Evolutionary conservation across 2,888 invertebrate genomes (phyloP), one percentile per base, ranked within the genome.

Genomic region (Cyclophora albipunctata): DNA sequence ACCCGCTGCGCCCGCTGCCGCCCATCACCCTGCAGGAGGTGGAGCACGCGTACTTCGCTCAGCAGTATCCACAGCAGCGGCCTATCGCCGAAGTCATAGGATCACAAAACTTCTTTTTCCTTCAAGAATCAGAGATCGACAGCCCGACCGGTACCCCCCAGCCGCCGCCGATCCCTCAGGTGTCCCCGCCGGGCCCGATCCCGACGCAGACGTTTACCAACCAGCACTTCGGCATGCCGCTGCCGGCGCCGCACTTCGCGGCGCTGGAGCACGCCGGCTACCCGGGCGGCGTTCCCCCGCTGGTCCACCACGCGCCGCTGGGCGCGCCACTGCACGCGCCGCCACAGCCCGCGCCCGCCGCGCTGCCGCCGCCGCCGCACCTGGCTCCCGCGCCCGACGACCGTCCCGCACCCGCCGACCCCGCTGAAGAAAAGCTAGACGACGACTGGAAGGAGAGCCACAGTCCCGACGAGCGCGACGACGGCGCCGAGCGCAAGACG

Each of bases 61-160:
- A 89, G 51, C 90, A 90, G 62, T 90, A 90, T 62, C 87, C 89
- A 4, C 86, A 90, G 49, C 90, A 90, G 69, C 71, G 89, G 58
- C 94, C 94, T 3, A 90, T 95, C 55, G 90, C 93, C 6, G 95
- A 95, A 69, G 93, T 95, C 37, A 92, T 95, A 60, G 94, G 94
- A 35, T 90, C 92, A 4, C 93, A 94, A 52, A 94, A 93, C 74
- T 94, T 95, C 81, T 94, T 91, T 77, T 95, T 95, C 78, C 90
- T 97, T 50, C 96, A 98, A 88, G 97, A 98, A 71, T 97, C 97
- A 34, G 97, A 97, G 82, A 90, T 96, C 59, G 96, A 96, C 75
- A 92, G 93, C 47, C 93, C 94, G 0, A 92, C 93, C 35, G 84
- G 87, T 34, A 84, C 90, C 2, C 88, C 90, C 2, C 90, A 82